Conservation (phyloP, 1,140 invertebrate genomes). For the Bemisia tabaci region DNA sequence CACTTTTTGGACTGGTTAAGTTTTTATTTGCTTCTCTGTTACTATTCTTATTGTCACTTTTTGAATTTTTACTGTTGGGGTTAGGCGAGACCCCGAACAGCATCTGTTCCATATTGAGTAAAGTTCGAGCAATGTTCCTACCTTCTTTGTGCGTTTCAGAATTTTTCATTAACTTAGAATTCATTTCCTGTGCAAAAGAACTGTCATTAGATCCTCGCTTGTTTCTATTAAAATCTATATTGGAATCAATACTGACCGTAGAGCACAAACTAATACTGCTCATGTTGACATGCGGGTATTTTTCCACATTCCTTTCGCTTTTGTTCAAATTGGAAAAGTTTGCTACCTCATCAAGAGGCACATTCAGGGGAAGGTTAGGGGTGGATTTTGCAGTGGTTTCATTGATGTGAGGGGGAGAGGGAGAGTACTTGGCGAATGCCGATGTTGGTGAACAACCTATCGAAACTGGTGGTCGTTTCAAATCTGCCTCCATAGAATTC, state of each 20-base stretch:
- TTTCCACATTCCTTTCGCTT: conserved; percentile 12
- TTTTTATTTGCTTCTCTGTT: neutral
- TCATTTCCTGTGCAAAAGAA: conserved; percentile 3
- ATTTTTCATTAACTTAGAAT: conserved; percentile 6
- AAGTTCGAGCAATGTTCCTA: conserved; percentile 8
- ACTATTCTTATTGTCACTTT: neutral
- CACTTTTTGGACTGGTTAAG: neutral
- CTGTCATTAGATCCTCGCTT: neutral
- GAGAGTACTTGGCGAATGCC: conserved; percentile 33
- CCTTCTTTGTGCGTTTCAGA: conserved; percentile 10
- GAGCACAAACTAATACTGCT: conserved; percentile 35
- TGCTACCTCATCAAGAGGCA: neutral
- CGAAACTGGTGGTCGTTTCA: neutral
- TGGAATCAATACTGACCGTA: conserved; percentile 26
- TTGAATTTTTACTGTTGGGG: neutral
- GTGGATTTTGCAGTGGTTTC: conserved; percentile 22
- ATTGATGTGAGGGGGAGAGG: conserved; percentile 11
- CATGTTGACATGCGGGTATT: conserved; percentile 22
- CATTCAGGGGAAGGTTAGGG: conserved; percentile 15
- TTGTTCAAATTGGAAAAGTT: conserved; percentile 14
- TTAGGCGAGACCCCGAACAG: conserved; percentile 13
- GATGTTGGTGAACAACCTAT: conserved; percentile 28
- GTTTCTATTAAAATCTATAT: conserved; percentile 17
- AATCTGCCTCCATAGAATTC: neutral
- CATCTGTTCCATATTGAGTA: conserved; percentile 21